A percentile compares a stretch with the other conserved stretches of the same genome.
Conservation (phyloP, 2,113 vertebrate species). For the Silurus asotus region DNA sequence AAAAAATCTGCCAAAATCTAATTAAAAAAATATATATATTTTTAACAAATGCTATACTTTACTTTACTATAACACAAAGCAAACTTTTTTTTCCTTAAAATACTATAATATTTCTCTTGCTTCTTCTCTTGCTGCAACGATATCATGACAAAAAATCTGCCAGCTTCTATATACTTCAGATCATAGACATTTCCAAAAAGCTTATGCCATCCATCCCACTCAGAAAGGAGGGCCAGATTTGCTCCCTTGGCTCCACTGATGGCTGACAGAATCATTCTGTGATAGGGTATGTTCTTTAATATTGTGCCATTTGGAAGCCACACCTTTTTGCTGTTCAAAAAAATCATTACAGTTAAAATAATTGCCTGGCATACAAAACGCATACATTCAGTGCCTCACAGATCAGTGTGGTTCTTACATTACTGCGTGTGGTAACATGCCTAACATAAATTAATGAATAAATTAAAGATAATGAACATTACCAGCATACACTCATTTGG, state of each 20-base stretch:
- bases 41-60: too few species aligned
- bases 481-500: background rate
- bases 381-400: background rate
- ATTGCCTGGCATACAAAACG: background rate
- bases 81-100: too few species aligned
- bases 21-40: too few species aligned
- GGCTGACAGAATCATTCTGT: background rate
- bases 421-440: background rate
- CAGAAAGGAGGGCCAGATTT: background rate
- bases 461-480: background rate
- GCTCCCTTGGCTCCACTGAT: background rate
- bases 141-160: too few species aligned
- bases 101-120: too few species aligned
- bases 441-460: background rate
- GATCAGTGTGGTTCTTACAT: background rate
- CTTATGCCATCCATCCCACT: background rate
- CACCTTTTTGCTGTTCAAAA: background rate
- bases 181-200: background rate
- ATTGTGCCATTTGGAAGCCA: background rate
- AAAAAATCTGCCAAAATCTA: too few species aligned
- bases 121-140: too few species aligned
- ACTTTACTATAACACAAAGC: too few species aligned
- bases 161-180: background rate
- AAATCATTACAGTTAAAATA: background rate
- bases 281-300: background rate